Conservation (phyloP, 2,888 invertebrate genomes). For the Pristionchus fissidentatus region DNA sequence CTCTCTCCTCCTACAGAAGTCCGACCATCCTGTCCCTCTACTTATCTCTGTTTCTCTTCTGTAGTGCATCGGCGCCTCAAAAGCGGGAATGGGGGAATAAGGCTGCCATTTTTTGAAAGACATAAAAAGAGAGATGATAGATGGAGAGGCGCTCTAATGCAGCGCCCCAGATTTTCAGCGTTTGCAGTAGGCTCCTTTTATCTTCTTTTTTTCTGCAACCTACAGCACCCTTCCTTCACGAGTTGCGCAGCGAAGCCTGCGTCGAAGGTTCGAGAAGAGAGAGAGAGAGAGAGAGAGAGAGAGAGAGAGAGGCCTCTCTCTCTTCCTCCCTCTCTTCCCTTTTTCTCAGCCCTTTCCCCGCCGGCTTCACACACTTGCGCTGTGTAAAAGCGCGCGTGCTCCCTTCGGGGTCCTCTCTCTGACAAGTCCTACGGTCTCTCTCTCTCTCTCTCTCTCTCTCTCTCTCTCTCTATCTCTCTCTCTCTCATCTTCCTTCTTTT, state of each 20-base stretch:
- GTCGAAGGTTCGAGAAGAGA: no score
- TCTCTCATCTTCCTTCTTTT: neutral
- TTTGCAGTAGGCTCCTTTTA: no score
- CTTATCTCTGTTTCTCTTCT: neutral
- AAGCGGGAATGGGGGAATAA: neutral
- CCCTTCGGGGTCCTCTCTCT: slow-evolving; percentile 5
- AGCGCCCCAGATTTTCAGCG: no score
- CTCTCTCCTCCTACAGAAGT: no score
- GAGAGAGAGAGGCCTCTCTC: neutral
- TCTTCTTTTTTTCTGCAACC: no score
- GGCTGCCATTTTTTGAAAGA: no score
- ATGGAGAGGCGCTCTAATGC: no score
- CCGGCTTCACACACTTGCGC: neutral
- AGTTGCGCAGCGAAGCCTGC: no score
- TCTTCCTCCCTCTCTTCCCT: neutral
- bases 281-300: no score
- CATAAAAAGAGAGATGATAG: no score
- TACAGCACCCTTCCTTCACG: no score
- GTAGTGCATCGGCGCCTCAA: neutral
- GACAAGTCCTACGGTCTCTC: slow-evolving; percentile 34
- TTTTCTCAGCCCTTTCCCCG: neutral
- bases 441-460: neutral
- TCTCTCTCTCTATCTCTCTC: neutral
- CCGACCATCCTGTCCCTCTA: no score
- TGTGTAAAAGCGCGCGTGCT: slow-evolving; percentile 38